Percentiles rank a stretch among this genome's conserved stretches.
Conservation (phyloP, 2,113 vertebrate genomes). For the Dasypus novemcinctus region DNA sequence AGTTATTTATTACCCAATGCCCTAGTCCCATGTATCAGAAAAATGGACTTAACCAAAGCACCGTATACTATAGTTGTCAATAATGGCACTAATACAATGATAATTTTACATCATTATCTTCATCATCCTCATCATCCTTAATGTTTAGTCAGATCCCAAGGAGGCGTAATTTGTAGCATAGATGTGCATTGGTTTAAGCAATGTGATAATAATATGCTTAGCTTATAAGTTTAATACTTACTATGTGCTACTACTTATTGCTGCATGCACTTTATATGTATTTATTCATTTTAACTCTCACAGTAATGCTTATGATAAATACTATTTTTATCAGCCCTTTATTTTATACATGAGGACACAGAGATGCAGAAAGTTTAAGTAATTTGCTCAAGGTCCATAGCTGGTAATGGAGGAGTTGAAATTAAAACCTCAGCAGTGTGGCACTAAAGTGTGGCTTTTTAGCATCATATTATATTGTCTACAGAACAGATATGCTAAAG, state of each 20-base stretch:
- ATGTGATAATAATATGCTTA: background rate
- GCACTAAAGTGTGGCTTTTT: background rate
- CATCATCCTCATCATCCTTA: background rate
- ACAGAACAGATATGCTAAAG: background rate
- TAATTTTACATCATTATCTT: background rate
- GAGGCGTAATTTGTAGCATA: background rate
- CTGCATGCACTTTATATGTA: background rate
- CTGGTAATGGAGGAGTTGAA: background rate
- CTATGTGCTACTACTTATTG: background rate
- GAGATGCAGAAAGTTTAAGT: background rate
- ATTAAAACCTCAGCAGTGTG: background rate
- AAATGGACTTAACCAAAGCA: constrained; percentile 7
- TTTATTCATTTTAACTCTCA: constrained; percentile 29
- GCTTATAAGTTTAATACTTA: background rate
- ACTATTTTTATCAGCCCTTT: background rate
- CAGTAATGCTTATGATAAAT: background rate
- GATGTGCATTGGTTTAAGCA: background rate
- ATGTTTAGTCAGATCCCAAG: background rate
- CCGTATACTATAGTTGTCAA: background rate
- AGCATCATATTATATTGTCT: background rate
- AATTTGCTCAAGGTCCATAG: background rate
- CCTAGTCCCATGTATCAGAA: background rate
- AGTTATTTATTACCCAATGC: background rate
- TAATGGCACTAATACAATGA: background rate
- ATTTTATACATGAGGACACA: constrained; percentile 26